Evolutionary conservation across 2,888 invertebrate genomes (phyloP).

Genomic region (Tetheella fluctuosa): DNA sequence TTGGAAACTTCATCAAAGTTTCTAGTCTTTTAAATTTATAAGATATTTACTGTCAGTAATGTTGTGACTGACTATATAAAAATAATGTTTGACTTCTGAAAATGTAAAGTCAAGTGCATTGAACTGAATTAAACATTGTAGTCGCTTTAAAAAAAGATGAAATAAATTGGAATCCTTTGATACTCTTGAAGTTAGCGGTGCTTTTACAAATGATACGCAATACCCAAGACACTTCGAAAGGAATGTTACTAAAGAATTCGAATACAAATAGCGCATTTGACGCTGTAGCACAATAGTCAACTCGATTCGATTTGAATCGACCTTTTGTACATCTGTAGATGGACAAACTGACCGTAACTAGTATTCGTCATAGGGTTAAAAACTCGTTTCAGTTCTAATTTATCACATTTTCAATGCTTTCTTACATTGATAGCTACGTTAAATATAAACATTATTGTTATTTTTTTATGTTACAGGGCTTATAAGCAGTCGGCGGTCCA

Average conservation of each 20-base stretch:
- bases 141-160: conserved; percentile 7
- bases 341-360: conserved; percentile 32
- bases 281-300: conserved; percentile 56
- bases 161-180: conserved; percentile 9
- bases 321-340: conserved; percentile 49
- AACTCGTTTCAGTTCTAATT: conserved; percentile 13
- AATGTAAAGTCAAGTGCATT: conserved; percentile 11
- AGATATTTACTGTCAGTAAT: too few relatives aligned
- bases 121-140: conserved; percentile 7
- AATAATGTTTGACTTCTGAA: neutral
- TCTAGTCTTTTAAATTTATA: too few relatives aligned
- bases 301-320: conserved; percentile 63
- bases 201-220: conserved; percentile 12
- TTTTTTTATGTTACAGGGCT: too few relatives aligned
- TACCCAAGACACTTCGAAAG: conserved; percentile 26
- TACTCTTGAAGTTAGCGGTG: neutral
- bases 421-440: neutral
- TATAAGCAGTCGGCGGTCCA: too few relatives aligned
- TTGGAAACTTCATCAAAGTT: too few relatives aligned
- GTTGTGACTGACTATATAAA: neutral
- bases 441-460: neutral
- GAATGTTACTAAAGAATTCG: conserved; percentile 59
- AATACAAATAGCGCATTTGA: conserved; percentile 66
- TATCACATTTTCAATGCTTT: neutral
- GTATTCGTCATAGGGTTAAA: conserved; percentile 25